Percentiles rank a stretch among this genome's conserved stretches.
phyloP scores from a whole-genome alignment of 1,140 invertebrate genomes.

The Drosophila repleta region DNA sequence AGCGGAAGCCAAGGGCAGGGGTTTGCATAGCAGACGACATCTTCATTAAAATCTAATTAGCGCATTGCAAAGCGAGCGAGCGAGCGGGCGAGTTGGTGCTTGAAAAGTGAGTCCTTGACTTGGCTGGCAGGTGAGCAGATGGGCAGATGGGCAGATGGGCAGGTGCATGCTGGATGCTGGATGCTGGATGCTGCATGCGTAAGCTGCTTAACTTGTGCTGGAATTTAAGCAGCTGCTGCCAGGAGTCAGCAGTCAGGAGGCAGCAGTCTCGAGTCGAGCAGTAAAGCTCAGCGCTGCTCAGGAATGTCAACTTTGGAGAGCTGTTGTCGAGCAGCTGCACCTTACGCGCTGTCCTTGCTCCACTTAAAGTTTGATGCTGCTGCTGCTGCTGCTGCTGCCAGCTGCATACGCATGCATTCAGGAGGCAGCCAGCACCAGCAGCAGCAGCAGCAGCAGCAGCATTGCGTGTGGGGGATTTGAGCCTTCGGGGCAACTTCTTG shows the following conservation, averaged over 20 bases:
- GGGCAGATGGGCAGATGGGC: constrained; percentile 9
- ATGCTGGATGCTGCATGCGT: constrained; percentile 49
- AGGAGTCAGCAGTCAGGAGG: constrained; percentile 8
- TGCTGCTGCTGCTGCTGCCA: constrained; percentile 44
- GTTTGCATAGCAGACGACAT: constrained; percentile 52
- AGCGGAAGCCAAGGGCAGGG: background rate
- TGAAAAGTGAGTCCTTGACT: constrained; percentile 31
- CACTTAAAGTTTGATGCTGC: constrained; percentile 57
- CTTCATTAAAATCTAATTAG: constrained; percentile 80
- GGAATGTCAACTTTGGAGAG: constrained; percentile 51
- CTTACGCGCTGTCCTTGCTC: constrained; percentile 63
- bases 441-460: background rate
- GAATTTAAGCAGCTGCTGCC: constrained; percentile 52
- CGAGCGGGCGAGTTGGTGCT: constrained; percentile 13
- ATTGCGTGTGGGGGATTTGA: constrained; percentile 10
- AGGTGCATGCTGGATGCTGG: constrained; percentile 31
- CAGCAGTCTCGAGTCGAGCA: constrained; percentile 24
- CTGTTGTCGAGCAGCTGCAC: constrained; percentile 12
- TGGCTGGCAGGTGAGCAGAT: constrained; percentile 23
- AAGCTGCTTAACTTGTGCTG: constrained; percentile 75
- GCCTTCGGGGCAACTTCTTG: constrained; percentile 61
- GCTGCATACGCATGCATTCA: constrained; percentile 60
- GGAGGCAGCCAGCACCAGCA: constrained; percentile 6
- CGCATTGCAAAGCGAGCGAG: constrained; percentile 34
- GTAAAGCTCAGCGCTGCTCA: constrained; percentile 49